phyloP scores from a whole-genome alignment of 2,888 invertebrate species.

The Barypeithes pellucidus region DNA sequence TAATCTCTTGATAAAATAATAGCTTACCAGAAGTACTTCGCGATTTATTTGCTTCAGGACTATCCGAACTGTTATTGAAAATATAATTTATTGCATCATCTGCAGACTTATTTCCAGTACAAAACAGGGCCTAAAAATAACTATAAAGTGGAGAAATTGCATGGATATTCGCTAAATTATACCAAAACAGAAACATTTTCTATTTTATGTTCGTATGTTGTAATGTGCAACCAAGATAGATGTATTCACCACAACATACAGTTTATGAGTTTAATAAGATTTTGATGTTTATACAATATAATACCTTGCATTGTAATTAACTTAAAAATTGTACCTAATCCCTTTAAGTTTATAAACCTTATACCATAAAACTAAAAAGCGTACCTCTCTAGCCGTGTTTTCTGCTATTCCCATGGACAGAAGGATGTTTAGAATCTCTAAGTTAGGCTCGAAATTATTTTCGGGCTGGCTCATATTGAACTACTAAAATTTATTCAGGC shows the following conservation, averaged over 20 bases:
- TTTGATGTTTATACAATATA: constrained; percentile 67
- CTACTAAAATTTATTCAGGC: neutral
- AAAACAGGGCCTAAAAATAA: constrained; percentile 71
- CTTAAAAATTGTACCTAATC: no score
- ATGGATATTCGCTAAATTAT: neutral
- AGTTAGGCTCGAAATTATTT: constrained; percentile 64
- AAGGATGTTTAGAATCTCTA: constrained; percentile 66
- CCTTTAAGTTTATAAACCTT: constrained; percentile 54
- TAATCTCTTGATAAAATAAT: neutral
- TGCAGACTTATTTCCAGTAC: constrained; percentile 73
- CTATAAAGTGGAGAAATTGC: constrained; percentile 11
- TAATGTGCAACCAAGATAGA: no score
- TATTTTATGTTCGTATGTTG: no score
- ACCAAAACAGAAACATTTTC: no score
- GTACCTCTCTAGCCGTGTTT: constrained; percentile 69
- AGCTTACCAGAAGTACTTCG: constrained; percentile 14
- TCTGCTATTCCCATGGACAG: constrained; percentile 70
- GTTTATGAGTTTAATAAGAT: neutral
- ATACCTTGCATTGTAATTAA: no score
- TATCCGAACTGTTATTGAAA: constrained; percentile 67
- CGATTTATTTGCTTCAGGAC: constrained; percentile 58
- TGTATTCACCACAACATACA: neutral
- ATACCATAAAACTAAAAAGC: constrained; percentile 66
- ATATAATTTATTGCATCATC: constrained; percentile 74
- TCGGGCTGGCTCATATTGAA: constrained; percentile 22